Conservation (phyloP, 2,888 invertebrate species). For the Omphaloscelis lunosa region DNA sequence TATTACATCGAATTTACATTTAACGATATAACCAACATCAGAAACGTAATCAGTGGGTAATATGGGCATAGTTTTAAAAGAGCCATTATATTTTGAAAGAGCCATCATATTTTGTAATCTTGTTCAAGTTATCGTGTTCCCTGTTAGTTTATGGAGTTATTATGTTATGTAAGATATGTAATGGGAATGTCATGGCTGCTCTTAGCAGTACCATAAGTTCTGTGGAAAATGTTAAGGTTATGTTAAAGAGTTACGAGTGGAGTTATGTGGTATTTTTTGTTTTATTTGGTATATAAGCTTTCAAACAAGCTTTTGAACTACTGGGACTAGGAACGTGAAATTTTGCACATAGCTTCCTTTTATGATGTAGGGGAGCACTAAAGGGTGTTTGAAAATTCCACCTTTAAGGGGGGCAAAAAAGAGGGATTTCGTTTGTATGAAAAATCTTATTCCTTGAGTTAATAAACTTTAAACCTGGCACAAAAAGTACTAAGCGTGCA, state of each 20-base stretch:
- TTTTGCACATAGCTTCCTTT: no score
- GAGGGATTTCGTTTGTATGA: no score
- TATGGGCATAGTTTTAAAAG: constrained; percentile 25
- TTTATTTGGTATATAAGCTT: no score
- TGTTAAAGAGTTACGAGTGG: constrained; percentile 1
- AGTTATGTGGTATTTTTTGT: constrained; percentile 21
- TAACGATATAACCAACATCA: constrained; percentile 18
- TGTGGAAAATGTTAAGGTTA: constrained; percentile 3
- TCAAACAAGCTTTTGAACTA: no score
- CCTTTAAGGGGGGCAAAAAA: no score
- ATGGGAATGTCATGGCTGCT: constrained; percentile 44
- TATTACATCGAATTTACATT: constrained; percentile 47
- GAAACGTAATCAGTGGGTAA: constrained; percentile 28
- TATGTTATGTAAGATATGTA: constrained; percentile 42
- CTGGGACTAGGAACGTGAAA: no score
- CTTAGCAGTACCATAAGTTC: constrained; percentile 1
- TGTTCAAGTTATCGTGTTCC: constrained; percentile 52
- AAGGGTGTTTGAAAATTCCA: no score
- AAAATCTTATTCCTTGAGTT: no score
- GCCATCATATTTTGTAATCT: constrained; percentile 57
- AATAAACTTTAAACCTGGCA: no score
- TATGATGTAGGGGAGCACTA: no score
- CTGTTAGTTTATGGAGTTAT: constrained; percentile 42
- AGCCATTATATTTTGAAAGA: constrained; percentile 53
- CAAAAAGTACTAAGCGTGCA: no score